Base-by-base conservation (phyloP, 2,113 vertebrate species). In the Aegithalos caudatus region DNA sequence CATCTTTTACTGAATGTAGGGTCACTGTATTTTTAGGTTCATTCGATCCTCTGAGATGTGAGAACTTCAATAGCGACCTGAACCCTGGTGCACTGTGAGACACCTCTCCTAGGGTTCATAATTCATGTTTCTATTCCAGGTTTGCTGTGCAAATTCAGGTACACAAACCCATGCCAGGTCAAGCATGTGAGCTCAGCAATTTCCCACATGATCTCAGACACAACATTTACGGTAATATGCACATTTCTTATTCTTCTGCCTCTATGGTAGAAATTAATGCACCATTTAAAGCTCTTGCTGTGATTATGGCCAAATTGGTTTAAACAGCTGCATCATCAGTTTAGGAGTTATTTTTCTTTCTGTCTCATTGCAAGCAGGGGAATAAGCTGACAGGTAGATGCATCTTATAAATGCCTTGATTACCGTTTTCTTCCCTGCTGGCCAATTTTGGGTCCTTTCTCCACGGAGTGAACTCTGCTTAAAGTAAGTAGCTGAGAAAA, bases 41-140 rank as follows among this genome's bases (percentile, higher is more conserved):
- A 40, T 82, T 64, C 0, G 0, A 8, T 23, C 14, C 28, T 50
- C 33, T 62, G 40, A 66, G 23, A 37, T 1, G 1, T 24, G 19
- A 84, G 29, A 69, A 88, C 28, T 70, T 78, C 47, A 47, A 3
- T 22, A 29, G 2, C 2, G 25, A 31, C 54, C 42, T 76, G 18
- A 85, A 60, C 10, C 7, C 9, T 67, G 14, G 12, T 28, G 23
- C 17, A 13, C 9, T 7, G 2, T 51, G 27, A 78, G 22, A 66
- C 28, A 27, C 5, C 20, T 91, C 27, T 84, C 44, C 33, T 35
- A 76, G 66, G 20, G 35, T 42, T 89, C n/a, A 65, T 27, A 23
- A 48, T 65, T 91, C 33, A 10, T 5, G 3, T 47, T 88, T 45
- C 35, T 81, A 93, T 67, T 67, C 25, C 81, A 70, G 28, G 27